Percentiles rank a stretch among this genome's conserved stretches.
Conservation (phyloP, 2,888 invertebrate genomes). For the Alloplasta piceator region DNA sequence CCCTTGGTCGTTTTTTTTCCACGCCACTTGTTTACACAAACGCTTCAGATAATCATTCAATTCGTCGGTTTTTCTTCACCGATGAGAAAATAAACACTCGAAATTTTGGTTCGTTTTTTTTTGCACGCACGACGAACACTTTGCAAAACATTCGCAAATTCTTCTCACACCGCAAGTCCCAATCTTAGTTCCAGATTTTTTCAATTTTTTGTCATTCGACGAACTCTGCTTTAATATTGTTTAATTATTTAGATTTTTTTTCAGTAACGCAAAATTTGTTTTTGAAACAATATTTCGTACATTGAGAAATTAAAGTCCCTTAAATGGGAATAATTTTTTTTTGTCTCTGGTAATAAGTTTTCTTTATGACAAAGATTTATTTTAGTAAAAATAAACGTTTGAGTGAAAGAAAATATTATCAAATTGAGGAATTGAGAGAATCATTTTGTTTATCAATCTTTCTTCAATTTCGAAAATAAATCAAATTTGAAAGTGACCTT, state of each 20-base stretch:
- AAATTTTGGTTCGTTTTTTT: constrained; percentile 8
- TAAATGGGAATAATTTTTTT: too few relatives aligned
- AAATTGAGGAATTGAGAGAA: not conserved
- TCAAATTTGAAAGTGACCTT: too few relatives aligned
- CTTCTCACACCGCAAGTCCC: not conserved
- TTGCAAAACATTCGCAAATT: constrained; percentile 4
- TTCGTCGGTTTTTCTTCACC: not conserved
- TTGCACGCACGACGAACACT: constrained; percentile 19
- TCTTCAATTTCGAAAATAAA: too few relatives aligned
- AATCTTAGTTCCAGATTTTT: constrained; percentile 1
- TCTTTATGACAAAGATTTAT: too few relatives aligned
- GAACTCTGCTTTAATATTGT: not conserved
- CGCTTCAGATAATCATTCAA: not conserved
- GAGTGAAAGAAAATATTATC: not conserved
- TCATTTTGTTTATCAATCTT: too few relatives aligned
- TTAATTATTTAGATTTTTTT: not conserved
- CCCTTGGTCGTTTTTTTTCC: not conserved
- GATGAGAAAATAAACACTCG: not conserved
- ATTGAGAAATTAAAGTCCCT: too few relatives aligned
- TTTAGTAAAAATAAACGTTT: too few relatives aligned
- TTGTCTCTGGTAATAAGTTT: too few relatives aligned
- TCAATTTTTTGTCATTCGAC: not conserved
- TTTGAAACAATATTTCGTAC: not conserved
- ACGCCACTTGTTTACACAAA: not conserved
- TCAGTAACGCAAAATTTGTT: not conserved